Conservation (phyloP, 2,888 invertebrate genomes). For the Drosophila histrio region DNA sequence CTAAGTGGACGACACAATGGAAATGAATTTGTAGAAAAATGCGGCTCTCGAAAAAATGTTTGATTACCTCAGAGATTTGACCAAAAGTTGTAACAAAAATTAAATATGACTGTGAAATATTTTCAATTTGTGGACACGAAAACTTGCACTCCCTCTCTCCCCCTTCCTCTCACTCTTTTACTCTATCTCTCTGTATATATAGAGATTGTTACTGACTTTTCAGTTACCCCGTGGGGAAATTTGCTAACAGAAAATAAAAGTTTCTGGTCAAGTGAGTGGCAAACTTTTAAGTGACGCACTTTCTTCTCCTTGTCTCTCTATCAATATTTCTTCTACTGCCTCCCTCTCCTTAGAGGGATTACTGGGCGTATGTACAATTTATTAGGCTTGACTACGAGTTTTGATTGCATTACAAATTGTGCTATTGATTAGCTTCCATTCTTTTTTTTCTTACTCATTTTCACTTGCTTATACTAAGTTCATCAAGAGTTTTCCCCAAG, state of each 20-base stretch:
- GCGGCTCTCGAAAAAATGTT: conserved; percentile 49
- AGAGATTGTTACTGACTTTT: conserved; percentile 31
- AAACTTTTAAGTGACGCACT: conserved; percentile 80
- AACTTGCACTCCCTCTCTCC: conserved; percentile 18
- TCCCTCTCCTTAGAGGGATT: conserved; percentile 27
- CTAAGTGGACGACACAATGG: no score
- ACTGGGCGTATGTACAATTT: conserved; percentile 56
- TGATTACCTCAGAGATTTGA: conserved; percentile 75
- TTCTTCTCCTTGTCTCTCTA: conserved; percentile 33
- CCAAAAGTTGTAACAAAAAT: conserved; percentile 50
- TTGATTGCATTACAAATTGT: conserved; percentile 56
- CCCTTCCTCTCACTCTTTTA: background rate
- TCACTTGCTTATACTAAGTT: conserved; percentile 1
- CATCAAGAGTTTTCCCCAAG: conserved; percentile 6
- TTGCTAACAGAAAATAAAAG: conserved; percentile 79
- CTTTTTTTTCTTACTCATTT: background rate
- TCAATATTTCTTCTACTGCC: background rate
- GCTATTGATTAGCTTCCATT: conserved; percentile 49
- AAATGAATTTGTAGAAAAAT: conserved; percentile 44
- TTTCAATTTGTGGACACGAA: conserved; percentile 79
- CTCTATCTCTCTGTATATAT: conserved; percentile 1
- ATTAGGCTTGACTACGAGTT: conserved; percentile 57
- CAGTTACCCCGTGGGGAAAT: conserved; percentile 73
- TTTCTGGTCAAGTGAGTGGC: conserved; percentile 80
- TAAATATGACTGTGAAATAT: conserved; percentile 79